Evolutionary conservation across 2,888 invertebrate genomes (phyloP).

Genomic region (Plebejus argus): DNA sequence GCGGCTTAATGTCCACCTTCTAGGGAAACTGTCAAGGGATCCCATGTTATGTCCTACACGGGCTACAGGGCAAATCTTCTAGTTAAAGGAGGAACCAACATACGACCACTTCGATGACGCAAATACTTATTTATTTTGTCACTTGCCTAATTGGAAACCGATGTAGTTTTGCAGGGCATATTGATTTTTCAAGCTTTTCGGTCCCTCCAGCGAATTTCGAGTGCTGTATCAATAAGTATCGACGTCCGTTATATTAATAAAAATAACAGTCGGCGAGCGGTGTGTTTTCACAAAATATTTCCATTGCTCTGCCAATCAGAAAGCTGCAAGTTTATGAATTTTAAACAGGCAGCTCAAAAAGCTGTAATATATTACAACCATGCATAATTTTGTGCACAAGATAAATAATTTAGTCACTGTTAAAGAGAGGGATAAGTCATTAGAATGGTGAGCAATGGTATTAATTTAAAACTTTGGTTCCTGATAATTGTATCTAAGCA

Average conservation of each 20-base stretch:
- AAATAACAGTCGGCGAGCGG: not conserved
- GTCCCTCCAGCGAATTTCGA: not conserved
- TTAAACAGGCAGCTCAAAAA: not conserved
- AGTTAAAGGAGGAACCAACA: not conserved
- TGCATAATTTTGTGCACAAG: not conserved
- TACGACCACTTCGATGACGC: not conserved
- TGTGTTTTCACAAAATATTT: conserved; percentile 16
- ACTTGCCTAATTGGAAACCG: not conserved
- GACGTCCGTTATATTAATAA: conserved; percentile 5
- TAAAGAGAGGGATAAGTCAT: not conserved
- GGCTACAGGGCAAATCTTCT: not conserved
- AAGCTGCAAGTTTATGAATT: not conserved
- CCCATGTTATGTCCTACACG: not conserved
- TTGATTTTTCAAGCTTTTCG: not conserved
- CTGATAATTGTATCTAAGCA: too few relatives aligned
- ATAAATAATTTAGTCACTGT: not conserved
- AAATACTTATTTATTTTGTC: not conserved
- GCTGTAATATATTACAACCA: not conserved
- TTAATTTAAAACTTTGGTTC: too few relatives aligned
- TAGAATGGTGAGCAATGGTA: too few relatives aligned
- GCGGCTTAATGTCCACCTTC: too few relatives aligned
- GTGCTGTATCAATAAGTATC: conserved; percentile 1
- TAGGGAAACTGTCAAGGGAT: too few relatives aligned
- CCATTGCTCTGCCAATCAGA: conserved; percentile 1
- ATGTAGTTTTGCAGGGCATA: not conserved